Percentiles rank a stretch among this genome's conserved stretches.
Conservation (phyloP, 2,888 invertebrate genomes). For the Cecidostiba fungosa region DNA sequence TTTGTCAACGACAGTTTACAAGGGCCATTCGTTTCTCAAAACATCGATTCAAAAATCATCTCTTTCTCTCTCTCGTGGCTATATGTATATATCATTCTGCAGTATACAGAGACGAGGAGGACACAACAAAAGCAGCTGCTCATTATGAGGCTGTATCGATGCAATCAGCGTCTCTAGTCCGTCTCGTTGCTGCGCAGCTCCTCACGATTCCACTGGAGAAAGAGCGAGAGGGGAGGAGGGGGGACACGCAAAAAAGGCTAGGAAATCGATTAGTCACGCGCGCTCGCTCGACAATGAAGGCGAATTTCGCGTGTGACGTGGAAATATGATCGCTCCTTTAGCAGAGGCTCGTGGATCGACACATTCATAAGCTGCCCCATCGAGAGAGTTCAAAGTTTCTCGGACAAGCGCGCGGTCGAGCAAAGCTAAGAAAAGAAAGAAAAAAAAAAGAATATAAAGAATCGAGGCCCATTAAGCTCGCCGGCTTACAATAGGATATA, state of each 20-base stretch:
- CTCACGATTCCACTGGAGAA: conserved; percentile 18
- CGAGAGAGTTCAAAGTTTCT: conserved; percentile 56
- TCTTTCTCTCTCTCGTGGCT: neutral
- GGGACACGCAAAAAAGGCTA: conserved; percentile 48
- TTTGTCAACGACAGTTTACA: conserved; percentile 62
- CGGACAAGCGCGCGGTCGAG: conserved; percentile 17
- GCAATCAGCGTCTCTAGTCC: conserved; percentile 50
- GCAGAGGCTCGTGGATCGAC: conserved; percentile 36
- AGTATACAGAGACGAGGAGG: neutral
- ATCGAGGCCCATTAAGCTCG: conserved; percentile 58
- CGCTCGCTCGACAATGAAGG: conserved; percentile 43
- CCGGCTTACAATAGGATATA: conserved; percentile 56
- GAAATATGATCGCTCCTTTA: conserved; percentile 61
- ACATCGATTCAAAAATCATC: conserved; percentile 45
- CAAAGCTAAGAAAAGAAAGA: conserved; percentile 7
- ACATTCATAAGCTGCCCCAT: conserved; percentile 45
- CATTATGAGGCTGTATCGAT: conserved; percentile 48
- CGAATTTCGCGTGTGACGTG: conserved; percentile 59
- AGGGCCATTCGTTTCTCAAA: conserved; percentile 53
- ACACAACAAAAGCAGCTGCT: conserved; percentile 15
- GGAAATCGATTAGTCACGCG: conserved; percentile 63
- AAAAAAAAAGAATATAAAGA: no score
- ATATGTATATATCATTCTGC: neutral
- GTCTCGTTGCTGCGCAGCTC: conserved; percentile 11
- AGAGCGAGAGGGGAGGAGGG: neutral